A percentile compares a stretch with the other conserved stretches of the same genome.
Evolutionary conservation across 1,140 invertebrate genomes (phyloP).

Genomic region (Nephila pilipes): DNA sequence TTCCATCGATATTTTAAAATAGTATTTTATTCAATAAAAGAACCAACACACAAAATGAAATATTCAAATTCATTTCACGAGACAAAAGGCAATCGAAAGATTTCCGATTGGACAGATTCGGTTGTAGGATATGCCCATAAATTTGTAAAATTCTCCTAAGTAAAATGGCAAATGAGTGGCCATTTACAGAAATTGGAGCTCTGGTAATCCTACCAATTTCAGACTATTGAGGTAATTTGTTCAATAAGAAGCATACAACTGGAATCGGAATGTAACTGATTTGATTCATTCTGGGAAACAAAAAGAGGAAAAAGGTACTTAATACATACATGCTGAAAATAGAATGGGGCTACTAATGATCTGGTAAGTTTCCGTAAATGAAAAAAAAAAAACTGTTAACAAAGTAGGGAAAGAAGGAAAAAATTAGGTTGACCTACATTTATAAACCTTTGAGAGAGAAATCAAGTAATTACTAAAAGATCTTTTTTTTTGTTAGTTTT

Average conservation of each 20-base stretch:
- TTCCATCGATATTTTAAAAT: too few species aligned
- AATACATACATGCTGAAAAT: not conserved
- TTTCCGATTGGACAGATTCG: not conserved
- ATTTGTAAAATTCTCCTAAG: not conserved
- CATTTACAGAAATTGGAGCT: not conserved
- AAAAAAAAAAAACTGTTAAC: not conserved
- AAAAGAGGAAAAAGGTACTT: conserved; percentile 7
- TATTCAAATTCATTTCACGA: not conserved
- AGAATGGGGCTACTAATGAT: conserved; percentile 27
- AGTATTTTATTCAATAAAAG: too few species aligned
- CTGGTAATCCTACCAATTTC: conserved; percentile 14
- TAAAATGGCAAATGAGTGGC: not conserved
- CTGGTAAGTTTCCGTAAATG: conserved; percentile 6
- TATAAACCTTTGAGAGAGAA: not conserved
- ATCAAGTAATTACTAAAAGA: not conserved
- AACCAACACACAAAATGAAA: too few species aligned
- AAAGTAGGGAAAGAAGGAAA: not conserved
- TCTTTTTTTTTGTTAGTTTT: not conserved
- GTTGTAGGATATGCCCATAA: not conserved
- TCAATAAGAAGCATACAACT: conserved; percentile 2
- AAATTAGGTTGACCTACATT: not conserved
- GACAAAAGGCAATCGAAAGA: not conserved
- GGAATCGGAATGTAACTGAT: not conserved
- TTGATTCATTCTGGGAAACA: conserved; percentile 1
- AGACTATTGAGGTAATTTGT: not conserved